Conservation (phyloP, 1,140 invertebrate species). For the Triops cancriformis region DNA sequence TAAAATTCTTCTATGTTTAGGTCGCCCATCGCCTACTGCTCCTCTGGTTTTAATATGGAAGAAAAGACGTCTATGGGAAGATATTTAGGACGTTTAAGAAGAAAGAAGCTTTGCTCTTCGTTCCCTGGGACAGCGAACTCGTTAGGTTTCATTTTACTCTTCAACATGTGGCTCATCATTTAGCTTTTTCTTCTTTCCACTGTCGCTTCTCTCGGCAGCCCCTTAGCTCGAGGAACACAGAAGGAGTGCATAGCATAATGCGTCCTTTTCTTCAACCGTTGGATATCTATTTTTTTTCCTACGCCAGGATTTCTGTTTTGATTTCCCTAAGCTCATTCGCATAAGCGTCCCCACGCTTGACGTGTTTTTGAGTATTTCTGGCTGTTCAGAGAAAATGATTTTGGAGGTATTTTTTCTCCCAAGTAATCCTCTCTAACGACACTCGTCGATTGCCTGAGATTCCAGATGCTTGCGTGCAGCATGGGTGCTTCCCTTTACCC, state of each 20-base stretch:
- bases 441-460: not conserved
- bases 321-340: not conserved
- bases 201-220: not conserved
- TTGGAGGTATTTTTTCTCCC: not conserved
- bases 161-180: conserved; percentile 13
- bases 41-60: not conserved
- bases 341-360: not conserved
- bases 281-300: not conserved
- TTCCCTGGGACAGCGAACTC: conserved; percentile 58
- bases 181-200: not conserved
- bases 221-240: not conserved
- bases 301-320: not conserved
- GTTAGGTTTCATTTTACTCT: conserved; percentile 56
- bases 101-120: conserved; percentile 16
- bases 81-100: conserved; percentile 5
- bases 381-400: not conserved
- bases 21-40: not conserved
- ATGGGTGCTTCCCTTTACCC: not conserved
- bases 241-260: not conserved
- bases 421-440: conserved; percentile 10
- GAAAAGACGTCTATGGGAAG: not conserved
- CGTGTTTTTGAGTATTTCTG: not conserved
- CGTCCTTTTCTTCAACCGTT: not conserved
- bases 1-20: not conserved
- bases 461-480: not conserved